Evolutionary conservation across 2,888 invertebrate species (phyloP).

Genomic region (Stenotaenia linearis): DNA sequence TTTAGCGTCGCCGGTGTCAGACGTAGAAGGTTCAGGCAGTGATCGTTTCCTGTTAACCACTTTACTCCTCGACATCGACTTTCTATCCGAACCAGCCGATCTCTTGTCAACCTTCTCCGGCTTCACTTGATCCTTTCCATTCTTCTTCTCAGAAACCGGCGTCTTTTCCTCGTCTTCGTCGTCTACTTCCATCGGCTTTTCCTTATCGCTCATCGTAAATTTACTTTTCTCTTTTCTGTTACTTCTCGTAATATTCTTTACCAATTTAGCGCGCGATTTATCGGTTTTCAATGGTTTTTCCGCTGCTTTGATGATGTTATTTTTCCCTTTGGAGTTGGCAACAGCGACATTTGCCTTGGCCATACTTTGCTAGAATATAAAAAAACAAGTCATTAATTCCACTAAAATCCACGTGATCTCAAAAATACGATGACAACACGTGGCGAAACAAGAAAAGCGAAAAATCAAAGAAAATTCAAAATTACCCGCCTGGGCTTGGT

Average conservation of each 20-base stretch:
- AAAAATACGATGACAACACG: neutral
- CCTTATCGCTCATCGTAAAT: neutral
- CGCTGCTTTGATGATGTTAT: neutral
- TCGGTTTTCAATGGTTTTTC: neutral
- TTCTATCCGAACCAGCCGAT: neutral
- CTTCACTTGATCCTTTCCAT: neutral
- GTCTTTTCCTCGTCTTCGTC: neutral
- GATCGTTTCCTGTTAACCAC: neutral
- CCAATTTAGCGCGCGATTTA: neutral
- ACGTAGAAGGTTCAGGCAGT: neutral
- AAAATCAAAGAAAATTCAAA: neutral
- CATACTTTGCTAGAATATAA: neutral
- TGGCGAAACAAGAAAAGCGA: neutral
- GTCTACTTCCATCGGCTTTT: neutral
- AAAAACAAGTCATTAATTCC: neutral
- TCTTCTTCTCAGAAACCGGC: neutral
- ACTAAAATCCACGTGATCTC: neutral
- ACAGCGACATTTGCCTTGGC: neutral
- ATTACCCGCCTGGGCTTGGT: conserved; percentile 1
- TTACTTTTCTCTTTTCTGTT: neutral
- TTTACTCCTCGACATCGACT: neutral
- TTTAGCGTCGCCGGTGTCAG: neutral
- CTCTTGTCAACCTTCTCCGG: neutral
- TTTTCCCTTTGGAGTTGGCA: neutral
- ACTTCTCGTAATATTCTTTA: neutral